phyloP scores from a whole-genome alignment of 2,888 invertebrate species.

The Lasioglossum figueresi region DNA sequence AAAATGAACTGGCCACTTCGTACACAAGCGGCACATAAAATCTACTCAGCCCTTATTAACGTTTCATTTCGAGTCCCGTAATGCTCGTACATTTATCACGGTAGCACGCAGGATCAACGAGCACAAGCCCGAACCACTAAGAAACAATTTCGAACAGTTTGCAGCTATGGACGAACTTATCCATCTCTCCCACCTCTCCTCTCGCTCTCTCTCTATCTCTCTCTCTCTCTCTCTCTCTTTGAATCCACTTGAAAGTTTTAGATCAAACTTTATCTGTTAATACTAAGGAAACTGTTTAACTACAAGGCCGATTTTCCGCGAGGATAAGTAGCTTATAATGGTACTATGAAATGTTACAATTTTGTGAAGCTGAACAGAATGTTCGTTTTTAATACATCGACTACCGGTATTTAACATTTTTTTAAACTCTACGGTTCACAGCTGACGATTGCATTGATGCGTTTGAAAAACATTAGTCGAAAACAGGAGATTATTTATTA shows the following conservation, averaged over 20 bases:
- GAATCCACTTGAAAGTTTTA: not conserved
- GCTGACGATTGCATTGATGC: not conserved
- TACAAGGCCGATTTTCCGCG: not conserved
- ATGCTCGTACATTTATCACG: not conserved
- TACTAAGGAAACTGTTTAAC: constrained; percentile 27
- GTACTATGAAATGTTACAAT: constrained; percentile 16
- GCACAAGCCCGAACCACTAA: not conserved
- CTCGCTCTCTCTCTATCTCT: not conserved
- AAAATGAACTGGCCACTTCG: not conserved
- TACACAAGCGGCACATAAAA: not conserved
- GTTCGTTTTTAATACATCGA: not conserved
- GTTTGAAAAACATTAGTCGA: not conserved
- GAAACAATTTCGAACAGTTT: not conserved
- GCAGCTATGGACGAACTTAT: not conserved
- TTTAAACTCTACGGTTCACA: not conserved
- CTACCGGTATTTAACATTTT: not conserved
- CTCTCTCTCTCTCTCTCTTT: not conserved
- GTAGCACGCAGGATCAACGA: not conserved
- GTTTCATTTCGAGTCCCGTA: not conserved
- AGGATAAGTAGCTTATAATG: not conserved
- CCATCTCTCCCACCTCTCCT: not conserved
- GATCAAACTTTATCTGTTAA: not conserved
- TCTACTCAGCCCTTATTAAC: not conserved
- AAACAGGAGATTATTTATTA: not conserved
- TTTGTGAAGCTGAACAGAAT: not conserved